Percentiles rank a stretch among this genome's conserved stretches.
Conservation (phyloP, 2,113 vertebrate species). For the Tachycineta bicolor region DNA sequence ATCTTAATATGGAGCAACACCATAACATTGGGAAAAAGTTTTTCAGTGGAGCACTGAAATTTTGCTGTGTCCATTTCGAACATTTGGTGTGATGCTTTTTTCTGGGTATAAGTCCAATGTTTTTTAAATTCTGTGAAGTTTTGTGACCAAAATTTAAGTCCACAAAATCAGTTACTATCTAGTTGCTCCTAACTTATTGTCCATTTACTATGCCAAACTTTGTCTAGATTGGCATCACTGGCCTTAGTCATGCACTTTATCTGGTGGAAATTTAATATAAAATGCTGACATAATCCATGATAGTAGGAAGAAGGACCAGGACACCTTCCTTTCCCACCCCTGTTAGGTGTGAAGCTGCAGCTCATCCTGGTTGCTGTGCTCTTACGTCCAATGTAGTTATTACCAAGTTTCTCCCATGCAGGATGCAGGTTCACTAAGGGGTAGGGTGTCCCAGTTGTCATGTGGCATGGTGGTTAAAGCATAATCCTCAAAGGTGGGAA, state of each 20-base stretch:
- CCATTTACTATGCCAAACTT: neutral
- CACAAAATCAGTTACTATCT: neutral
- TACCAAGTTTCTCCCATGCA: neutral
- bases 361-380: neutral
- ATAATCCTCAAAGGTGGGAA: neutral
- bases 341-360: neutral
- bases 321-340: neutral
- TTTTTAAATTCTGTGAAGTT: neutral
- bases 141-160: neutral
- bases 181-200: neutral
- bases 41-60: neutral
- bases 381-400: neutral
- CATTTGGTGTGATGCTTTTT: neutral
- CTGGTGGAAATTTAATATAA: neutral
- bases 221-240: neutral
- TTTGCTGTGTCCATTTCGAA: neutral
- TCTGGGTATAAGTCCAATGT: neutral
- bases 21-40: neutral
- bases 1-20: neutral
- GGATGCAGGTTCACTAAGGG: neutral
- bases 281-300: neutral
- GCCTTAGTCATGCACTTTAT: neutral
- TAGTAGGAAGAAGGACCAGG: neutral
- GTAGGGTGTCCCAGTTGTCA: neutral
- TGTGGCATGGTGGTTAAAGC: neutral